Evolutionary conservation across 2,888 invertebrate species (phyloP).

Genomic region (Agrilus cyanescens): DNA sequence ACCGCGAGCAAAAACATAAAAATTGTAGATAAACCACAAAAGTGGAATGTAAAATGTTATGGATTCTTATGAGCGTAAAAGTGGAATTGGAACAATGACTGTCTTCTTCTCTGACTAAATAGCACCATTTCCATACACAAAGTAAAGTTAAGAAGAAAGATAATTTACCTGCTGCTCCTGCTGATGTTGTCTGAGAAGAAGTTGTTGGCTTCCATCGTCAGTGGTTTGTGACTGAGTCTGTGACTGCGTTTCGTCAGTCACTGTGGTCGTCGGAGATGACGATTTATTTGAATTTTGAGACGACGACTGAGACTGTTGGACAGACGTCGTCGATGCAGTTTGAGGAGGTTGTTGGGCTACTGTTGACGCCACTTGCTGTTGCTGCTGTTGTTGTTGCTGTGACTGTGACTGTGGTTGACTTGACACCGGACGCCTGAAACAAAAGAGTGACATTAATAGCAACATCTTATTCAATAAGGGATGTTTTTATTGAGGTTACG

Average conservation of each 20-base stretch:
- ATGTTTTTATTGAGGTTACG: too few relatives aligned
- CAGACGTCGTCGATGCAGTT: constrained; percentile 20
- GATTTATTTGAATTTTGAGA: constrained; percentile 9
- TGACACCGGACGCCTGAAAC: constrained; percentile 25
- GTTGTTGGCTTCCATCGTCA: constrained; percentile 7
- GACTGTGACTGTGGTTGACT: constrained; percentile 17
- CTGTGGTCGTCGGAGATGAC: constrained; percentile 2
- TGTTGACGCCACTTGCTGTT: constrained; percentile 14
- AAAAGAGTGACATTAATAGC: constrained; percentile 5
- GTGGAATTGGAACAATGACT: too few relatives aligned
- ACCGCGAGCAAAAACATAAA: too few relatives aligned
- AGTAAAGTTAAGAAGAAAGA: too few relatives aligned
- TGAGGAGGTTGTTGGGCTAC: constrained; percentile 26
- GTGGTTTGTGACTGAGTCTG: constrained; percentile 9
- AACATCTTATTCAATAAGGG: neutral
- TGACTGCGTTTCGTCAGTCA: constrained; percentile 11
- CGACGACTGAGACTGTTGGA: constrained; percentile 12
- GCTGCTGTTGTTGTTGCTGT: constrained; percentile 29
- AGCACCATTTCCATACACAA: too few relatives aligned
- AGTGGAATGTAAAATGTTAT: too few relatives aligned
- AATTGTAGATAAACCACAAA: too few relatives aligned
- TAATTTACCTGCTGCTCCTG: too few relatives aligned
- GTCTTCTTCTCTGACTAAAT: too few relatives aligned
- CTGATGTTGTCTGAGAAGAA: neutral
- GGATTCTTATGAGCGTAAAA: too few relatives aligned